Conservation (phyloP, 1,140 invertebrate genomes). For the Argopecten irradians region DNA sequence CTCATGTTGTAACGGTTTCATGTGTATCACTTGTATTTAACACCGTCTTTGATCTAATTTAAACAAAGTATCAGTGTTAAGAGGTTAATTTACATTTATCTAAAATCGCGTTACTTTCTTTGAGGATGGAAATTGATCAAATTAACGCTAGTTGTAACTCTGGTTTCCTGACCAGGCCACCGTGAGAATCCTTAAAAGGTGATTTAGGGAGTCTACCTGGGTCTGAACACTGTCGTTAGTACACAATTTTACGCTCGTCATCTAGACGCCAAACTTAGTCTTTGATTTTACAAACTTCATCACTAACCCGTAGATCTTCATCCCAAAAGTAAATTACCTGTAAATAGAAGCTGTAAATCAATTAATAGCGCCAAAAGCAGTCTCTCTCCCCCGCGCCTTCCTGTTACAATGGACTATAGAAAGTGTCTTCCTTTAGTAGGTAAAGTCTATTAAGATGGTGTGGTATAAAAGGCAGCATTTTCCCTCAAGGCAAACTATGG, state of each 20-base stretch:
- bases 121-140: constrained; percentile 17
- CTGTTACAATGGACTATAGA: neutral
- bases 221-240: neutral
- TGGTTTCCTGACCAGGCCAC: neutral
- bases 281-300: constrained; percentile 17
- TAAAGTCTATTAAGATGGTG: constrained; percentile 12
- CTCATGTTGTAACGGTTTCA: neutral
- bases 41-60: neutral
- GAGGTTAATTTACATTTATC: neutral
- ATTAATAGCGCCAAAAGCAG: constrained; percentile 16
- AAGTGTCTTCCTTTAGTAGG: neutral
- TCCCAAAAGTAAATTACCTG: constrained; percentile 22
- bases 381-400: constrained; percentile 1
- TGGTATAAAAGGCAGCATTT: constrained; percentile 8
- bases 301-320: constrained; percentile 16
- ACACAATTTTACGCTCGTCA: constrained; percentile 21
- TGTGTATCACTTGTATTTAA: neutral
- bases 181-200: constrained; percentile 15
- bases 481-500: neutral
- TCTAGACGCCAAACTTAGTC: neutral
- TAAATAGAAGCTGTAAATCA: constrained; percentile 18
- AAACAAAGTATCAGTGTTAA: neutral
- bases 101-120: constrained; percentile 7
- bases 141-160: neutral
- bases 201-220: neutral